These are phyloP conservation scores for Callyntrura sp. DNA, from an alignment of 2,888 invertebrate genomes.

Conservation along the genomic window DNA sequence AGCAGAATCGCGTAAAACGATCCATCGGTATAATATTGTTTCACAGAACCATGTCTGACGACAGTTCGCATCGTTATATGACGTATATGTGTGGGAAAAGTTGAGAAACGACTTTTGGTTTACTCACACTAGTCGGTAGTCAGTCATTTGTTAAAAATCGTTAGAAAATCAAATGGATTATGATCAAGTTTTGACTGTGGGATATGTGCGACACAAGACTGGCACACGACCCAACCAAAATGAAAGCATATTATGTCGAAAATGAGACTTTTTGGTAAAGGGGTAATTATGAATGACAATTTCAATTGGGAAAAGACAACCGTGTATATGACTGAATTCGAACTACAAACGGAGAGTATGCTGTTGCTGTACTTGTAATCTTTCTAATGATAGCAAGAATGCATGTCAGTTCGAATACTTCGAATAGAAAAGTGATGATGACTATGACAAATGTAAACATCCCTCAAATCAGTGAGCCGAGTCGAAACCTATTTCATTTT, in stretches of 20 bases:
- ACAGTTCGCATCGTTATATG: too few species aligned
- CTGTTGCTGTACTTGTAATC: too few species aligned
- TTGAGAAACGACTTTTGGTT: conserved; percentile 12
- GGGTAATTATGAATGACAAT: conserved; percentile 77
- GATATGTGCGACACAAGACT: conserved; percentile 65
- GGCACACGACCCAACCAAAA: conserved; percentile 72
- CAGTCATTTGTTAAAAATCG: conserved; percentile 57
- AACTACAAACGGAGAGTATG: too few species aligned
- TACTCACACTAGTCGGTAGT: conserved; percentile 21
- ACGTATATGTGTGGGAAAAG: conserved; percentile 63
- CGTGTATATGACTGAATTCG: too few species aligned
- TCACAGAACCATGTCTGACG: too few species aligned
- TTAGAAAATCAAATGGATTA: conserved; percentile 66
- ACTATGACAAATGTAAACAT: conserved; percentile 77
- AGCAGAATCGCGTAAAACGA: too few species aligned
- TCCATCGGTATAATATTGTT: too few species aligned
- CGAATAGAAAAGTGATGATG: conserved; percentile 68
- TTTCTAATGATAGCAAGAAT: too few species aligned
- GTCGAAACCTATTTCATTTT: too few species aligned
- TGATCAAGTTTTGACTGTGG: conserved; percentile 25
- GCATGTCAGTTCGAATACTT: conserved; percentile 12
- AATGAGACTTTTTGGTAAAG: conserved; percentile 45
- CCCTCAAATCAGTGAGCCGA: conserved; percentile 67
- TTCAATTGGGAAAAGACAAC: too few species aligned
- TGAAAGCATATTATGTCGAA: background rate